Evolutionary conservation across 2,888 invertebrate genomes (phyloP), one percentile per base, ranked within the genome.

Genomic region (Thumatha senex): DNA sequence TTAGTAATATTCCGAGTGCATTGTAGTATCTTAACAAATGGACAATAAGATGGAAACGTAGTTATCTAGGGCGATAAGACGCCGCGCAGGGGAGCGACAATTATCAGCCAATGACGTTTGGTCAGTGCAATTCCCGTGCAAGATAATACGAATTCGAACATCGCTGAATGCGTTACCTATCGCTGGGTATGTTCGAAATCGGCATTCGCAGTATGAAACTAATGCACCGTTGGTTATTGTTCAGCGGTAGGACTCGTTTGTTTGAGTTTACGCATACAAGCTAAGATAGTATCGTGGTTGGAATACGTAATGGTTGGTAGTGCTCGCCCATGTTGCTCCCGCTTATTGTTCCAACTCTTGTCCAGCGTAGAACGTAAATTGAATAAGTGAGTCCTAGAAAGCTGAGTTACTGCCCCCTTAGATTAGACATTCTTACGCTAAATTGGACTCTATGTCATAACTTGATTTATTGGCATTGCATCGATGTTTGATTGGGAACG

Each of bases 1-100:
- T 91, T 91, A 91, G 90, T 89, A 89, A 90, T 91, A 90, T 89
- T 88, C 87, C 84, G 78, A 82, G 83, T 84, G 88, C 89, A 89
- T 89, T 89, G 89, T 87, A 80, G 82, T 86, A 87, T 88, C 88
- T 80, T 60, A 73, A 78, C 72, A 80, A 79, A 81, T 80, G 80
- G 82, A 89, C 89, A 89, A 90, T 90, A 86, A 84, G 88, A 84
- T 84, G 86, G 84, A 81, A 82, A 79, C 77, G 71, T 65, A 74
- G 82, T 88, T 90, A 90, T 89, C 89, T 89, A 89, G 87, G 87
- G 80, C 89, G 90, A 90, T 90, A 91, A 86, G 84, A 75, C 66
- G 69, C 70, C 70, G 74, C 71, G 69, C 71, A 72, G 63, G 74
- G 77, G 78, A 80, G 87, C 89, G 89, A 89, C 88, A 89, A 90